Evolutionary conservation across 2,113 vertebrate species (phyloP), one percentile per base, ranked within the genome.

Genomic region (Leptobrachium leishanense): DNA sequence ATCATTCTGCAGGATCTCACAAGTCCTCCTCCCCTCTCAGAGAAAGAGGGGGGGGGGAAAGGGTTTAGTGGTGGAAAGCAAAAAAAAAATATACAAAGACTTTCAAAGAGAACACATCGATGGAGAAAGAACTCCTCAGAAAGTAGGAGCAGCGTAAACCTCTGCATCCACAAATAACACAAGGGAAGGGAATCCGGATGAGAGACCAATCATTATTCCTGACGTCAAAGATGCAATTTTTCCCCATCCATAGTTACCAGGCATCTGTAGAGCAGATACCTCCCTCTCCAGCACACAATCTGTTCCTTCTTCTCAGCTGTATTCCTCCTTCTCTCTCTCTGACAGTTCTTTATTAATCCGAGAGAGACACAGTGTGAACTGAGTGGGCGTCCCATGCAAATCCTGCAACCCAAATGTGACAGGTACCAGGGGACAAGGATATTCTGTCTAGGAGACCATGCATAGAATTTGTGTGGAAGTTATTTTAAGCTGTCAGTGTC

Each of bases 141-240:
- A 63, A 80, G 70, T 10, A 65, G 66, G 15, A 72, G 43, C 70
- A 54, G 12, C 40, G 82, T 77, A 68, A 82, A 70, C 59, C 53
- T 65, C 57, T 40, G 71, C 59, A 50, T 20, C n/a, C 71, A 74
- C 71, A 74, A 55, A 80, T 68, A 80, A 81, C 78, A 68, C 63
- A 9, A 74, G 71, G 78, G 81, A 65, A 65, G 82, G 82, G 82
- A 83, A 91, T 90, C 90, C 90, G 89, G 91, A 91, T 91, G 87
- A 86, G 83, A 85, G 83, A 87, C 81, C 66, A 77, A 84, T 81
- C 85, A 67, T 74, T 74, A 84, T 70, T 84, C 83, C 87, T 91
- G 90, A 91, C 90, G 90, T 93, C 90, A 90, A 88, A 85, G 86
- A 85, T 87, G 84, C 85, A 85, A 73, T 81, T 77, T 72, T 66